Percentiles rank a stretch among this genome's conserved stretches.
These are phyloP conservation scores for Malurus leucopterus DNA, from an alignment of 2,797 vertebrate species.

Conservation along the genomic window DNA sequence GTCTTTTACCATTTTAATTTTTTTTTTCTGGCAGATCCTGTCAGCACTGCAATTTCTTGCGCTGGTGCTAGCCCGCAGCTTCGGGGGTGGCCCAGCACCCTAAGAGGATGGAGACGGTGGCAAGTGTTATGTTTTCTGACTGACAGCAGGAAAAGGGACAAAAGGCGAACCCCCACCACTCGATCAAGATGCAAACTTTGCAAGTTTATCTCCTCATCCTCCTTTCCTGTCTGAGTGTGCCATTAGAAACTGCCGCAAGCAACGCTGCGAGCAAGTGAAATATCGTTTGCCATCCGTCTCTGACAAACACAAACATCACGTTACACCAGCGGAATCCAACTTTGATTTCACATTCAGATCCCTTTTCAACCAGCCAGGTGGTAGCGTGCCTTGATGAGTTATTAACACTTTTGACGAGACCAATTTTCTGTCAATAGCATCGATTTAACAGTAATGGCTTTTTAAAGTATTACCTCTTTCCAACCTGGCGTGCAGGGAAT, in stretches of 20 bases:
- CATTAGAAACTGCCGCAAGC: neutral
- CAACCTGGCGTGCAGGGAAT: neutral
- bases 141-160: neutral
- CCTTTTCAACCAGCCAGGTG: neutral
- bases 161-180: neutral
- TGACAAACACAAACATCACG: neutral
- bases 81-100: neutral
- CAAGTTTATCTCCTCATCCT: neutral
- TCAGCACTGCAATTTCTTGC: neutral
- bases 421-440: slow-evolving; percentile 24
- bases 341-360: slow-evolving; percentile 15
- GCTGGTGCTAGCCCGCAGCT: neutral
- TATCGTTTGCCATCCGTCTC: neutral
- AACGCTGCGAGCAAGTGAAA: neutral
- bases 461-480: slow-evolving; percentile 9
- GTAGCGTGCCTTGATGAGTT: slow-evolving; percentile 14
- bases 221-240: neutral
- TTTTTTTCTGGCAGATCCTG: neutral
- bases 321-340: neutral
- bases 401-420: slow-evolving; percentile 11
- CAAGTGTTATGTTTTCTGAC: neutral
- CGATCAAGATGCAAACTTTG: neutral
- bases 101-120: neutral
- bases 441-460: slow-evolving; percentile 7
- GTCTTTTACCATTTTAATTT: neutral